phyloP scores from a whole-genome alignment of 2,888 invertebrate genomes.

The Acleris literana region DNA sequence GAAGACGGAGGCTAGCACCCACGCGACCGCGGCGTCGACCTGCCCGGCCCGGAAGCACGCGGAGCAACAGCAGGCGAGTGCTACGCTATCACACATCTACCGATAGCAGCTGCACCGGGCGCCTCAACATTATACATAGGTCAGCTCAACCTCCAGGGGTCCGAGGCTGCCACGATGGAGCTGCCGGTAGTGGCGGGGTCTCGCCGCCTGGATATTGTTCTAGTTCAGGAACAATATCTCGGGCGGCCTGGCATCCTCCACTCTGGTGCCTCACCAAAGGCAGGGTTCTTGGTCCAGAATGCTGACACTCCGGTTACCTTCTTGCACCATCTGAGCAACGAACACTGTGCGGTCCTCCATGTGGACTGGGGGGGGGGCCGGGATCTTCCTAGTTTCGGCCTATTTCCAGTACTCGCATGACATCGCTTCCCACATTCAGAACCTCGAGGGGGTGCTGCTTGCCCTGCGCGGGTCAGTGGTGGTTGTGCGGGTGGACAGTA shows the following conservation, averaged over 20 bases:
- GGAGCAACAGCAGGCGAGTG: slow-evolving; percentile 7
- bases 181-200: slow-evolving; percentile 6
- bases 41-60: slow-evolving; percentile 42
- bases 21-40: slow-evolving; percentile 36
- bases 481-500: neutral
- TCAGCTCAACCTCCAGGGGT: slow-evolving; percentile 33
- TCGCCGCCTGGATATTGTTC: slow-evolving; percentile 27
- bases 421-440: slow-evolving; percentile 10
- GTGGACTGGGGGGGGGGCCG: neutral
- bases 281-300: slow-evolving; percentile 17
- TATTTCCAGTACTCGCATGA: slow-evolving; percentile 39
- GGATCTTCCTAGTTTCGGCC: slow-evolving; percentile 23
- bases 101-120: slow-evolving; percentile 19
- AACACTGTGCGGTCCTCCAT: slow-evolving; percentile 27
- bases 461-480: neutral
- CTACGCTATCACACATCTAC: neutral
- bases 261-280: neutral
- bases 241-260: neutral
- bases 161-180: slow-evolving; percentile 29
- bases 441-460: neutral
- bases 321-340: slow-evolving; percentile 7
- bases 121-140: neutral
- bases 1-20: neutral
- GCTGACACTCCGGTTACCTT: slow-evolving; percentile 17
- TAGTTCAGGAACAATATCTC: slow-evolving; percentile 35